Base-by-base conservation (phyloP, 2,888 invertebrate species). In the Ptilodon capucinus region DNA sequence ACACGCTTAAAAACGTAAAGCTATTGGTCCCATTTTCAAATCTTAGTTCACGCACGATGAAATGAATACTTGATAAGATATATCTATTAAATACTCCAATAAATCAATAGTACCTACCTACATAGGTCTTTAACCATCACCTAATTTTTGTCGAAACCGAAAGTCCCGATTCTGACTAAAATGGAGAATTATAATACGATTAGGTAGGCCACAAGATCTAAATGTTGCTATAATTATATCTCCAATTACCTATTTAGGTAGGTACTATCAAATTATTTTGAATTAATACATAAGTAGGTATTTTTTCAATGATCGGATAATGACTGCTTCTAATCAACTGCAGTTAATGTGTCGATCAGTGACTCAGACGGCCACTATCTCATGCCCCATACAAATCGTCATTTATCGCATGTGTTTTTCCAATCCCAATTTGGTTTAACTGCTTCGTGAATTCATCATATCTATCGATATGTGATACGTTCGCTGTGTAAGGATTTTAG, bases 11-110 rank as follows among this genome's bases (percentile, higher is more conserved):
- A 64, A 65, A 76, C 64, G 68, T 71, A 68, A 76, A 48, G 64
- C 52, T 74, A 75, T 88, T 88, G 88, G 88, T 88, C 88, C 88
- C 88, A 81, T 74, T 74, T 71, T 68, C 64, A 64, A 69, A 73
- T 76, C 69, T 70, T 71, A 76, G 75, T 74, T 76, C 75, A 57
- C 57, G 51, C 46, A 48, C 60, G 46, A 54, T 42, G 44, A 43
- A 40, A 44, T 49, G 38, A 36, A 51, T 56, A 46, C 51, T 39
- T 48, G 42, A 51, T 46, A 49, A 54, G 49, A 40, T 48, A 17
- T 35, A 9, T 14, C n/a, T n/a, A 32, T 2, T 14, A 13, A 32
- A n/a, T n/a, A n/a, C n/a, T 32, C 5, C 14, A 13, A 32, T n/a
- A n/a, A n/a, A n/a, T n/a, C n/a, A n/a, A n/a, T 41, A 38, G 32